A percentile compares a stretch with the other conserved stretches of the same genome.
These are phyloP conservation scores for Scotopteryx bipunctaria DNA, from an alignment of 2,888 invertebrate species.

Conservation along the genomic window DNA sequence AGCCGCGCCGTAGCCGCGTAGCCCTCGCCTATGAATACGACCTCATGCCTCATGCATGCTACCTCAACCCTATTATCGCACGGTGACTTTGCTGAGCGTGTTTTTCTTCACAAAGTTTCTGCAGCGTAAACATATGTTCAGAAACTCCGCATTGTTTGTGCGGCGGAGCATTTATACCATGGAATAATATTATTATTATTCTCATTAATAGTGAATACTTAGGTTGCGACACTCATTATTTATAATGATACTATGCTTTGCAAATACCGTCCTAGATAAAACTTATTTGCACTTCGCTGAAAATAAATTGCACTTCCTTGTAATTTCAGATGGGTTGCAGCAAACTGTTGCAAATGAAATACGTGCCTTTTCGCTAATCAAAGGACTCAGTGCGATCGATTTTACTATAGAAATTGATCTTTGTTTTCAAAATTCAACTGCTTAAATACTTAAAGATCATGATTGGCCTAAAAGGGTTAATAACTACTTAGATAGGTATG, in stretches of 20 bases:
- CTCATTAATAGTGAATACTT: not conserved
- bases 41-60: constrained; percentile 21
- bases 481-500: no score
- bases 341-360: constrained; percentile 59
- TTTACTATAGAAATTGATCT: constrained; percentile 1
- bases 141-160: constrained; percentile 8
- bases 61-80: constrained; percentile 31
- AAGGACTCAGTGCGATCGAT: constrained; percentile 15
- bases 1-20: constrained; percentile 35
- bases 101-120: constrained; percentile 20
- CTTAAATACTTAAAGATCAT: not conserved
- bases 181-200: constrained; percentile 4
- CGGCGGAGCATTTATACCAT: not conserved
- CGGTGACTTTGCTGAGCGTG: constrained; percentile 16
- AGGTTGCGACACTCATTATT: not conserved
- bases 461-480: no score
- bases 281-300: no score
- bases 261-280: not conserved
- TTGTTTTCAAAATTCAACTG: not conserved
- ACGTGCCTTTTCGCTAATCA: constrained; percentile 53
- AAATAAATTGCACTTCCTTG: not conserved
- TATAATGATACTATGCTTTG: not conserved
- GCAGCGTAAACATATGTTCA: not conserved
- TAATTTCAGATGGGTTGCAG: constrained; percentile 17
- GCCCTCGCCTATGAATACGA: constrained; percentile 22